Percentiles rank a stretch among this genome's conserved stretches.
Conservation (phyloP, 1,140 invertebrate species). For the Drosophila saltans region DNA sequence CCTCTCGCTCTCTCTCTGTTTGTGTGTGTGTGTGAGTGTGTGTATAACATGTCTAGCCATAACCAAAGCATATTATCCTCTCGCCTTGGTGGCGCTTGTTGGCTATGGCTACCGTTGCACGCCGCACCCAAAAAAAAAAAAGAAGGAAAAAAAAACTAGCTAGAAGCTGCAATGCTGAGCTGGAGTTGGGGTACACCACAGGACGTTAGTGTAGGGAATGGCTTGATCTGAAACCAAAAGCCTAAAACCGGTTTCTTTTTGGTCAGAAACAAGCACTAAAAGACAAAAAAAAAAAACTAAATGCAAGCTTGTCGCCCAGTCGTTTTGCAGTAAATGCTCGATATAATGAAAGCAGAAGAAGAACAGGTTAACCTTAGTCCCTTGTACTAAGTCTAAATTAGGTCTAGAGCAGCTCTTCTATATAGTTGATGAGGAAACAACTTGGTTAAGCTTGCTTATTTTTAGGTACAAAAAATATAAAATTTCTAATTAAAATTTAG, state of each 20-base stretch:
- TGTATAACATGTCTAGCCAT: constrained; percentile 59
- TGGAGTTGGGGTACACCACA: constrained; percentile 11
- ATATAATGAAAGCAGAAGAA: neutral
- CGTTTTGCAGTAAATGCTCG: neutral
- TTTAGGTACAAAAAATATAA: too few relatives aligned
- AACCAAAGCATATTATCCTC: constrained; percentile 36
- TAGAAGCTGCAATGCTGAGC: constrained; percentile 29
- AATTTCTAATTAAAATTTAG: too few relatives aligned
- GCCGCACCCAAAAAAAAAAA: constrained; percentile 41
- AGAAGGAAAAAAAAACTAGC: constrained; percentile 10
- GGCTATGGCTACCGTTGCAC: constrained; percentile 65
- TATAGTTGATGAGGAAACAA: too few relatives aligned
- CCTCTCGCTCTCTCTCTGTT: neutral
- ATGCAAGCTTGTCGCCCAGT: constrained; percentile 8
- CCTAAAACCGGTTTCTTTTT: constrained; percentile 16
- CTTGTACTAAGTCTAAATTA: too few relatives aligned
- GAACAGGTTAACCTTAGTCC: neutral
- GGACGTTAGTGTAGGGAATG: constrained; percentile 27
- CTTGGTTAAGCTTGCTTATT: too few relatives aligned
- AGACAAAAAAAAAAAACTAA: neutral
- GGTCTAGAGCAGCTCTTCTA: too few relatives aligned
- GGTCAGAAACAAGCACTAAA: neutral
- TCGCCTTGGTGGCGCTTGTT: constrained; percentile 66
- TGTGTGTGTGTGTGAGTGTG: constrained; percentile 17
- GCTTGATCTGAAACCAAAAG: constrained; percentile 5